Percentiles rank a stretch among this genome's conserved stretches.
Evolutionary conservation across 2,888 invertebrate genomes (phyloP).

Genomic region (Trisateles emortualis): DNA sequence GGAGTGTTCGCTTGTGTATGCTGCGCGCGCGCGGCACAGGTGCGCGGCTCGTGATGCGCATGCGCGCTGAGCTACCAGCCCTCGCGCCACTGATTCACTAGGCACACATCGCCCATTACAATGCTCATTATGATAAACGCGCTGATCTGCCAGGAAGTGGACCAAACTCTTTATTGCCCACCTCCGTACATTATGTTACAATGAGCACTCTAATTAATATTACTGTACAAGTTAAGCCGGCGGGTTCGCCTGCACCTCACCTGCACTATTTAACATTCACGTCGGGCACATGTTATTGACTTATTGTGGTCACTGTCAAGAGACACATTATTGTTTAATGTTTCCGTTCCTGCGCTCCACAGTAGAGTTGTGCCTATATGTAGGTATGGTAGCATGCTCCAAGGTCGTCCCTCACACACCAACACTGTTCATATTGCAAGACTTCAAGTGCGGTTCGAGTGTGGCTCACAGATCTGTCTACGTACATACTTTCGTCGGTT

Average conservation of each 20-base stretch:
- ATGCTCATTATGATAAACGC: constrained; percentile 51
- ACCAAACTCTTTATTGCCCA: constrained; percentile 34
- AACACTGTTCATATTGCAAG: neutral
- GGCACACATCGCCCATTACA: constrained; percentile 45
- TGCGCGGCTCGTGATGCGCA: constrained; percentile 70
- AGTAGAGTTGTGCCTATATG: neutral
- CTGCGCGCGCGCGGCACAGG: constrained; percentile 73
- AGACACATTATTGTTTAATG: neutral
- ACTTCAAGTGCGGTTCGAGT: no score
- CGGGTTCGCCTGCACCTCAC: neutral
- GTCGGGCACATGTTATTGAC: neutral
- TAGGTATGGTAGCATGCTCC: neutral
- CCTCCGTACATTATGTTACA: constrained; percentile 16
- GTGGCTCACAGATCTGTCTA: no score
- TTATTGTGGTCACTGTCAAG: neutral
- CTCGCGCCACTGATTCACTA: constrained; percentile 33
- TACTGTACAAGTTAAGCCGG: neutral
- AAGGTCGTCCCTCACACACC: neutral
- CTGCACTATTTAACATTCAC: neutral
- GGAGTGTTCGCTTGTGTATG: constrained; percentile 54
- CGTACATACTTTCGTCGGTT: no score
- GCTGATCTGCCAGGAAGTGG: constrained; percentile 47
- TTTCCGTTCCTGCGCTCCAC: neutral
- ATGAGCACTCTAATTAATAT: constrained; percentile 26
- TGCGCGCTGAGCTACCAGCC: constrained; percentile 19